Evolutionary conservation across 1,140 invertebrate species (phyloP).

Genomic region (Bicyclus anynana): DNA sequence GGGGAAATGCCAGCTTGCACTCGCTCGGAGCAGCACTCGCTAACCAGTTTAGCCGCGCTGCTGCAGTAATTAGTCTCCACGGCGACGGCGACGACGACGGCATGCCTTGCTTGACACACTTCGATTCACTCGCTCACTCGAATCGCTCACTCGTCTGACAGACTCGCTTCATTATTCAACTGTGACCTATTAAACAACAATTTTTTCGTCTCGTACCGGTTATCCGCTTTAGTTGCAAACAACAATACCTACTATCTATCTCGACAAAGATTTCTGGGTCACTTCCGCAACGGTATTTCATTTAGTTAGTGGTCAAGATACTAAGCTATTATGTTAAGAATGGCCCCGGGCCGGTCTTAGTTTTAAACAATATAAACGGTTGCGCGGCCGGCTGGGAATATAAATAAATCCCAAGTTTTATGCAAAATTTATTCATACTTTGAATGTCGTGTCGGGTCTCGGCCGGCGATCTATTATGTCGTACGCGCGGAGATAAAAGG

Average conservation of each 20-base stretch:
- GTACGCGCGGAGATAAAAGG: constrained; percentile 48
- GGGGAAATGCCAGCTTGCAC: constrained; percentile 5
- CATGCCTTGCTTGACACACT: constrained; percentile 41
- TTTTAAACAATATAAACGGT: constrained; percentile 4
- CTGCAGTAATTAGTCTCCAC: constrained; percentile 63
- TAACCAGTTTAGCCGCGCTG: constrained; percentile 55
- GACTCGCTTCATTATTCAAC: constrained; percentile 42
- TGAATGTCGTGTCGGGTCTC: background rate
- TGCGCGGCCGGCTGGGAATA: background rate
- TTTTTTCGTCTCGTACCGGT: constrained; percentile 32
- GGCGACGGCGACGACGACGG: constrained; percentile 39
- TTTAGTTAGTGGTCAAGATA: constrained; percentile 13
- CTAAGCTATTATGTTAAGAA: constrained; percentile 7
- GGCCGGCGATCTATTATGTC: constrained; percentile 10
- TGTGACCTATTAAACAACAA: constrained; percentile 31
- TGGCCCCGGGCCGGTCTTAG: background rate
- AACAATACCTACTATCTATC: constrained; percentile 38
- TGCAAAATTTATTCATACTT: constrained; percentile 9
- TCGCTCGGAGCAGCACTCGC: constrained; percentile 25
- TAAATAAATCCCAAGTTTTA: constrained; percentile 10
- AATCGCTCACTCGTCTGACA: constrained; percentile 34
- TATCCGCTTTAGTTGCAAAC: constrained; percentile 29
- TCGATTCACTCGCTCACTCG: constrained; percentile 40
- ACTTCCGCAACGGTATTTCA: constrained; percentile 54
- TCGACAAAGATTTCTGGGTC: constrained; percentile 53